Conservation (phyloP, 2,113 vertebrate species). For the Cebidichthys violaceus region DNA sequence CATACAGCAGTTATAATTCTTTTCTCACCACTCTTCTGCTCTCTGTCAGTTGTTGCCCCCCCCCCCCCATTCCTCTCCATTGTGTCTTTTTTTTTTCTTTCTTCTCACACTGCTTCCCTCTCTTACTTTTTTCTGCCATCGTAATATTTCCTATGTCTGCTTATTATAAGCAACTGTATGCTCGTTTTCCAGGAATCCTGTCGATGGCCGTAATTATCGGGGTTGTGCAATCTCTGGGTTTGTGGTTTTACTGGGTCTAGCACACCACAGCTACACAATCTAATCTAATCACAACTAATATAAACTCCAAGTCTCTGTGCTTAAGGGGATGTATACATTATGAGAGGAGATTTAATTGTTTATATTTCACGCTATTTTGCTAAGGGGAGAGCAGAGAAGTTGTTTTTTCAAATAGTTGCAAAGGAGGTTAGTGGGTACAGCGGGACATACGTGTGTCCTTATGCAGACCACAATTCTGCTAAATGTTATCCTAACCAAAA, state of each 20-base stretch:
- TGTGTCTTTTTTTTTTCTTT: neutral
- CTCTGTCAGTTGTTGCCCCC: slow-evolving; percentile 22
- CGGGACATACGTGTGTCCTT: neutral
- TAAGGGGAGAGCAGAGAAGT: neutral
- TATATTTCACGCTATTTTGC: neutral
- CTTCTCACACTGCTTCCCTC: neutral
- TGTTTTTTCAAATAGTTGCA: neutral
- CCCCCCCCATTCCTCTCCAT: neutral
- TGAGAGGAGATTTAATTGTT: neutral
- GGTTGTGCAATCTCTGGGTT: neutral
- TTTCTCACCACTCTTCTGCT: slow-evolving; percentile 14
- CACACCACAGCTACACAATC: neutral
- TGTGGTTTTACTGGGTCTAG: slow-evolving; percentile 6
- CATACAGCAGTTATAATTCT: slow-evolving; percentile 45
- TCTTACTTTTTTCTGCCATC: slow-evolving; percentile 7
- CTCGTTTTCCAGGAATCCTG: slow-evolving; percentile 31
- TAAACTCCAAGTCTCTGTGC: neutral
- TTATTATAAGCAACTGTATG: slow-evolving; percentile 27
- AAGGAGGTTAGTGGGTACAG: neutral
- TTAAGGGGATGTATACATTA: neutral
- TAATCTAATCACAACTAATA: neutral
- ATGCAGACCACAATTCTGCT: neutral
- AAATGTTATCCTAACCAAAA: neutral
- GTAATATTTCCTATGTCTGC: slow-evolving; percentile 38
- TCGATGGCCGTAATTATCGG: slow-evolving; percentile 11